Conservation (phyloP, 1,140 invertebrate genomes). For the Cyclina sinensis region DNA sequence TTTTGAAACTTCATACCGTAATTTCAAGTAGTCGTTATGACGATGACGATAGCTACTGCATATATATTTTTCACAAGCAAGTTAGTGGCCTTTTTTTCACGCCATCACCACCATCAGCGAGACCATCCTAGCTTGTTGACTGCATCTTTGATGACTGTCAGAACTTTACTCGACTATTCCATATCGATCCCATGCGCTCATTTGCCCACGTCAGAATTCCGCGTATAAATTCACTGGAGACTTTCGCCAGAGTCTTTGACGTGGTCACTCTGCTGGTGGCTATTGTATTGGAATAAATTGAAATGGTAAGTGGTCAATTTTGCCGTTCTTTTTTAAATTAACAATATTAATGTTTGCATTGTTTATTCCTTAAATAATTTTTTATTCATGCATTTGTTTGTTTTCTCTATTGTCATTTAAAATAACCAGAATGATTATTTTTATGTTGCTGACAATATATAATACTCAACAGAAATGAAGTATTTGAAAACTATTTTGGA, state of each 20-base stretch:
- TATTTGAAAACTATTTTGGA: too few relatives aligned
- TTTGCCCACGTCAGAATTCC: background rate
- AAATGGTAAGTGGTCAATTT: background rate
- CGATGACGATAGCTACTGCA: too few relatives aligned
- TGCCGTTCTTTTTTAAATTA: background rate
- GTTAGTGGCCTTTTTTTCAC: too few relatives aligned
- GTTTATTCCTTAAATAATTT: background rate
- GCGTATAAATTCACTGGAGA: background rate
- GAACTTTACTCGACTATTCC: too few relatives aligned
- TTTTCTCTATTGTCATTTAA: background rate
- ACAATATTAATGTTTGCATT: background rate
- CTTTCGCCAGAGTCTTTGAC: background rate
- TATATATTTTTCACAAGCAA: too few relatives aligned
- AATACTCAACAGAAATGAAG: too few relatives aligned
- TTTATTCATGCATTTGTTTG: background rate
- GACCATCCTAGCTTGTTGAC: too few relatives aligned
- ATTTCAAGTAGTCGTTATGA: too few relatives aligned
- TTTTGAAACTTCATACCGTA: too few relatives aligned
- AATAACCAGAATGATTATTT: background rate
- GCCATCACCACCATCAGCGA: too few relatives aligned
- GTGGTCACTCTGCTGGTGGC: background rate
- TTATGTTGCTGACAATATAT: background rate
- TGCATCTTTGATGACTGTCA: too few relatives aligned
- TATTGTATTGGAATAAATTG: background rate
- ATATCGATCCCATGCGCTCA: background rate